Evolutionary conservation across 2,113 vertebrate species (phyloP).

Genomic region (Hypomesus transpacificus): DNA sequence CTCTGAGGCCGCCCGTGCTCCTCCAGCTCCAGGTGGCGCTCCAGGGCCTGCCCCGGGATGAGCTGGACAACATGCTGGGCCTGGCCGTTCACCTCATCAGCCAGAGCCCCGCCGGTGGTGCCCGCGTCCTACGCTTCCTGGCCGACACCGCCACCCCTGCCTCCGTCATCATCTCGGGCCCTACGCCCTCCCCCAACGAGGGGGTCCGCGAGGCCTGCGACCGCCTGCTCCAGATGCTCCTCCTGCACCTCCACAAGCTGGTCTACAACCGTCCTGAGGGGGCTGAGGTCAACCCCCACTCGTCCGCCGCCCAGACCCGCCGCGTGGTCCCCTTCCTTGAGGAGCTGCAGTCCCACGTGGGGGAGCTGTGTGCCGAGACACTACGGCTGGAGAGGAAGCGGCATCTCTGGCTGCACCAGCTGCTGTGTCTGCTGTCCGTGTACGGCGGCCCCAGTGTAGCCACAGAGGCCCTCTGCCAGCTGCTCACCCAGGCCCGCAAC

Average conservation of each 20-base stretch:
- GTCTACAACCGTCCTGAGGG: slow-evolving; percentile 79
- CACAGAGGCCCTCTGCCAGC: slow-evolving; percentile 83
- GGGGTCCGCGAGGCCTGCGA: slow-evolving; percentile 88
- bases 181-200: slow-evolving; percentile 78
- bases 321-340: slow-evolving; percentile 84
- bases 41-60: slow-evolving; percentile 77
- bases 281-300: slow-evolving; percentile 54
- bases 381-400: slow-evolving; percentile 84
- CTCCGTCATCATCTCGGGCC: slow-evolving; percentile 83
- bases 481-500: slow-evolving; percentile 79
- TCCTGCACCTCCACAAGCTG: slow-evolving; percentile 87
- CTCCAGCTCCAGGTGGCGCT: slow-evolving; percentile 87
- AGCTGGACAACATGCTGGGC: slow-evolving; percentile 84
- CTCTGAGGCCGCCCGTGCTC: slow-evolving; percentile 79
- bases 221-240: slow-evolving; percentile 84
- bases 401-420: slow-evolving; percentile 89
- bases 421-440: slow-evolving; percentile 82
- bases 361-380: slow-evolving; percentile 82
- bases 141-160: slow-evolving; percentile 87
- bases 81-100: slow-evolving; percentile 86
- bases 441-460: slow-evolving; percentile 82
- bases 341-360: slow-evolving; percentile 77
- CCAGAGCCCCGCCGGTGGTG: slow-evolving; percentile 84
- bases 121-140: slow-evolving; percentile 81
- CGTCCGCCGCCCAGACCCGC: slow-evolving; percentile 59